Percentiles rank a stretch among this genome's conserved stretches.
Conservation (phyloP, 2,113 vertebrate species). For the Rhineura floridana region DNA sequence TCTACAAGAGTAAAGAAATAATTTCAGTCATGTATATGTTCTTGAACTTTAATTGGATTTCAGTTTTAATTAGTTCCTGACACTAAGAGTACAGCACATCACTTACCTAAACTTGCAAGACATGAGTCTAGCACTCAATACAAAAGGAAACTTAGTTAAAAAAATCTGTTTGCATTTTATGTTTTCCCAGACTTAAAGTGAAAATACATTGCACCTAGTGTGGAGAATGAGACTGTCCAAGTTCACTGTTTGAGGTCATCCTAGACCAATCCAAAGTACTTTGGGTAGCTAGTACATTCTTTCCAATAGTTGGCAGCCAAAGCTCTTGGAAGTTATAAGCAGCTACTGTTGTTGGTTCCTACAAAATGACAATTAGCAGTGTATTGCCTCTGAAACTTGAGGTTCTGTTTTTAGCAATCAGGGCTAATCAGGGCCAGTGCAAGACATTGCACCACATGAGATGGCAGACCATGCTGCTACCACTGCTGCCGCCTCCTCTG, state of each 20-base stretch:
- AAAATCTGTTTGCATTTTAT: not conserved
- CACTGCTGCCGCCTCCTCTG: too few relatives aligned
- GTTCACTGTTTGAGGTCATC: not conserved
- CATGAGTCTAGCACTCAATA: not conserved
- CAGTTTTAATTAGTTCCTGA: constrained; percentile 15
- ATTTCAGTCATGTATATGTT: constrained; percentile 7
- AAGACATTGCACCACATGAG: not conserved
- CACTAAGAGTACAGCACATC: not conserved
- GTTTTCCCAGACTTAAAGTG: not conserved
- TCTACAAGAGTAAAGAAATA: not conserved
- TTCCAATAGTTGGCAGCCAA: not conserved
- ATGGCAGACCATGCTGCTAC: too few relatives aligned
- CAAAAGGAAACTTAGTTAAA: constrained; percentile 2
- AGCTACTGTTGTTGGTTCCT: not conserved
- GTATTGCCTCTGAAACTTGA: not conserved
- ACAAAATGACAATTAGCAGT: not conserved
- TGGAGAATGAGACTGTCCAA: not conserved
- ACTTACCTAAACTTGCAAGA: constrained; percentile 20
- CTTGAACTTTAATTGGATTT: constrained; percentile 30
- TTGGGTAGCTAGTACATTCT: not conserved
- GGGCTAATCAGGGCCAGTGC: not conserved
- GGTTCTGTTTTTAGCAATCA: not conserved
- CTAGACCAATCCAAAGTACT: not conserved
- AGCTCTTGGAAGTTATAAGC: not conserved
- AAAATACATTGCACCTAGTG: not conserved